Evolutionary conservation across 2,888 invertebrate species (phyloP).

Genomic region (Trachelus tabidus): DNA sequence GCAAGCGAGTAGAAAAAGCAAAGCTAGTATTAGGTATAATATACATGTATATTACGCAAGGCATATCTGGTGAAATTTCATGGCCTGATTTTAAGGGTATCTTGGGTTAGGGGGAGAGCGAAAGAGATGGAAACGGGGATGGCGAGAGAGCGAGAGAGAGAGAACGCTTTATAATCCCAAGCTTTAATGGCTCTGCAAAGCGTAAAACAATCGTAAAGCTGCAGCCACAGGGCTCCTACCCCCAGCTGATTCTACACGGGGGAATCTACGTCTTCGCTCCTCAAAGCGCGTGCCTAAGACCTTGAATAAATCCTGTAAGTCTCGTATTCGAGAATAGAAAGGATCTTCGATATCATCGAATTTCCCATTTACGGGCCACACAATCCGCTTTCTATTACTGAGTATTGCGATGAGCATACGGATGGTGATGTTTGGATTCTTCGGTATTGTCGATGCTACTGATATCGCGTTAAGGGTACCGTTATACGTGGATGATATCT

Average conservation of each 20-base stretch:
- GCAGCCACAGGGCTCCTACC: background rate
- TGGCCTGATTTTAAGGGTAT: background rate
- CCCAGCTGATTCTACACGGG: background rate
- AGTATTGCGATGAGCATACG: no score
- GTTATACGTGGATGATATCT: background rate
- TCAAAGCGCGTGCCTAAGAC: background rate
- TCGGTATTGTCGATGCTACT: background rate
- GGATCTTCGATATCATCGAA: background rate
- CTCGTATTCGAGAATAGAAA: background rate
- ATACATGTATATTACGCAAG: background rate
- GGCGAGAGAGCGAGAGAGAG: conserved; percentile 4
- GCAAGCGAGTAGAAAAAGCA: background rate
- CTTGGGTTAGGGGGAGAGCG: background rate
- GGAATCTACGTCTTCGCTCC: background rate
- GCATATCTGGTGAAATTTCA: background rate
- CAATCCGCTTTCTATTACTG: no score
- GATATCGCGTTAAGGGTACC: background rate
- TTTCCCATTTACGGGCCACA: background rate
- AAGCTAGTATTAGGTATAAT: background rate
- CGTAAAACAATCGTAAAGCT: conserved; percentile 24
- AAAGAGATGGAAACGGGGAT: conserved; percentile 6
- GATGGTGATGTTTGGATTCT: no score
- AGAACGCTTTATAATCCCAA: conserved; percentile 14
- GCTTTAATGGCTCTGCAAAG: conserved; percentile 30
- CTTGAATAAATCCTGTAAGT: background rate